Evolutionary conservation across 2,113 vertebrate genomes (phyloP), one percentile per base, ranked within the genome.

Genomic region (Bucco capensis): DNA sequence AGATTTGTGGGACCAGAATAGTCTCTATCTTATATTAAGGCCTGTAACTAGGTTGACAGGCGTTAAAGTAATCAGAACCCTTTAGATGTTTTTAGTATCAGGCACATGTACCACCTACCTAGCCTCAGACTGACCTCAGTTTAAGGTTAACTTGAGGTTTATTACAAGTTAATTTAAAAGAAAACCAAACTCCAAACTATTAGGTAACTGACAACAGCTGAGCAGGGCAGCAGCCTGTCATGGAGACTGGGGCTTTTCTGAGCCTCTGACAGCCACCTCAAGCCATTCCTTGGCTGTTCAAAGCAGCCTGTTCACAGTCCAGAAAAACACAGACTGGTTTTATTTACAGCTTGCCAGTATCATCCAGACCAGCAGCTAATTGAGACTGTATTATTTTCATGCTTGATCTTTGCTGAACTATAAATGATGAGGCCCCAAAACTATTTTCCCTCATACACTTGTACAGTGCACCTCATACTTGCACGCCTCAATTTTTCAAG

Each of bases 331-430:
- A 93, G 91, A 93, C 6, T 0, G 71, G 18, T 88, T 89, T 90
- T 83, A 50, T 72, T 95, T 89, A 92, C 89, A 95, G 89, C 77
- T 77, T 92, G 42, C 80, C 53, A 51, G 30, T 69, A 67, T 87
- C 85, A 90, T 62, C 62, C 85, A 50, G 70, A 88, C 46, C 75
- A 70, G 46, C 15, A 46, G 44, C 71, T 96, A 92, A 83, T 67
- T 80, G 83, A 53, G 67, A 67, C 62, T 57, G 62, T 64, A 56
- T 83, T 94, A 90, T 95, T 96, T 96, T 92, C 77, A 79, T 80
- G 60, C 78, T 90, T 96, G 90, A 82, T 94, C 93, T 96, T 93
- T 94, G 66, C 88, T 84, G 66, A 82, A 62, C 67, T 92, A 77
- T 77, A 91, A 95, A 84, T 62, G 21, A 82, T 53, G 67, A 67